phyloP scores from a whole-genome alignment of 2,797 vertebrate genomes.

The Lates japonicus region DNA sequence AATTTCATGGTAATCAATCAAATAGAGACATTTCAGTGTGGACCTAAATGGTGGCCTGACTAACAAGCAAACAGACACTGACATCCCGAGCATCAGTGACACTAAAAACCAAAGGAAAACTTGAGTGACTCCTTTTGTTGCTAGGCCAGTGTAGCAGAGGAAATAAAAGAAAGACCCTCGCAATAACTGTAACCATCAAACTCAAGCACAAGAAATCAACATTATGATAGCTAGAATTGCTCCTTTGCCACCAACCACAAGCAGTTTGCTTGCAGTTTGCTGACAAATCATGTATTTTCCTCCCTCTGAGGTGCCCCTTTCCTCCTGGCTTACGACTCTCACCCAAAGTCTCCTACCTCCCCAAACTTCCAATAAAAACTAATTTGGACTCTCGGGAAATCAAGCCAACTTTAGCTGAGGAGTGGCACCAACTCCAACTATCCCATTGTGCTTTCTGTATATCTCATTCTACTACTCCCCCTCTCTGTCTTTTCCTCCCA shows the following conservation, averaged over 20 bases:
- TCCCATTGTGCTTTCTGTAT: constrained; percentile 62
- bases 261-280: constrained; percentile 58
- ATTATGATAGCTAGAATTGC: constrained; percentile 32
- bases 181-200: constrained; percentile 48
- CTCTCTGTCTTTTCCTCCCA: constrained; percentile 17
- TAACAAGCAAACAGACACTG: too few species aligned
- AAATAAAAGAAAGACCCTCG: constrained; percentile 11
- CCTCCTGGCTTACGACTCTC: constrained; percentile 42
- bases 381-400: constrained; percentile 78
- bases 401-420: constrained; percentile 54
- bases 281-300: constrained; percentile 76
- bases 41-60: not conserved
- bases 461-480: constrained; percentile 29
- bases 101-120: not conserved
- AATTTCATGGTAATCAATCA: not conserved
- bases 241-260: constrained; percentile 50
- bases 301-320: constrained; percentile 50
- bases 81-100: not conserved
- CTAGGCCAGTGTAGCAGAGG: not conserved
- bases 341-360: constrained; percentile 45
- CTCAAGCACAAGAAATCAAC: constrained; percentile 43
- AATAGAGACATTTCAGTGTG: not conserved
- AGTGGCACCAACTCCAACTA: constrained; percentile 68
- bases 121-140: not conserved
- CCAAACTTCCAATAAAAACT: constrained; percentile 74